Evolutionary conservation across 2,888 invertebrate species (phyloP).

Genomic region (Hemicrepidius hirtus): DNA sequence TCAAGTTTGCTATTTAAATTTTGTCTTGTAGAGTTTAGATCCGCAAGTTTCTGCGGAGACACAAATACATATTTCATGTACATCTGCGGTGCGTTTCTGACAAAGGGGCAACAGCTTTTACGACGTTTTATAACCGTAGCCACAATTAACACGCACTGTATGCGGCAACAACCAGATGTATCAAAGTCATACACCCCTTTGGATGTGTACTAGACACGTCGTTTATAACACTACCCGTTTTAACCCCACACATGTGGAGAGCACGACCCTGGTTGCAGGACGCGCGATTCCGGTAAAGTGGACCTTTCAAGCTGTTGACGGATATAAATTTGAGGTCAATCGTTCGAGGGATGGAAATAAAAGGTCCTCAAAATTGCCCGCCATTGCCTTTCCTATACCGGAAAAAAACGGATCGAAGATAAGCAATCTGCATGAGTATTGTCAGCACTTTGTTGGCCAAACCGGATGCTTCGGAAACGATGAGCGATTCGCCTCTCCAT

Average conservation of each 20-base stretch:
- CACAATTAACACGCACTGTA: slow-evolving; percentile 12
- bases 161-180: slow-evolving; percentile 6
- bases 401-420: slow-evolving; percentile 16
- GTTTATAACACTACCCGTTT: slow-evolving; percentile 15
- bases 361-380: slow-evolving; percentile 15
- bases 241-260: neutral
- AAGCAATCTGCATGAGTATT: slow-evolving; percentile 28
- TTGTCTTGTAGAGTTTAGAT: slow-evolving; percentile 10
- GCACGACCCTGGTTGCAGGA: slow-evolving; percentile 9
- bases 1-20: slow-evolving; percentile 24
- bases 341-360: slow-evolving; percentile 29
- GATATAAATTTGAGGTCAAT: slow-evolving; percentile 26
- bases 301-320: slow-evolving; percentile 26
- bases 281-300: slow-evolving; percentile 13
- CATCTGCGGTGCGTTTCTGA: slow-evolving; percentile 13
- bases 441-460: slow-evolving; percentile 28
- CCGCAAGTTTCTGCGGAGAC: slow-evolving; percentile 2
- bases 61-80: slow-evolving; percentile 24
- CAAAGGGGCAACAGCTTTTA: slow-evolving; percentile 4
- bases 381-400: neutral
- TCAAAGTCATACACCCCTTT: slow-evolving; percentile 16
- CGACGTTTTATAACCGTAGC: neutral
- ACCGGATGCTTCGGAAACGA: slow-evolving; percentile 23
- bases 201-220: slow-evolving; percentile 23
- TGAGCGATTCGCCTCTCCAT: slow-evolving; percentile 10